Evolutionary conservation across 1,140 invertebrate species (phyloP), one percentile per base, ranked within the genome.

Genomic region (Choristoneura fumiferana): DNA sequence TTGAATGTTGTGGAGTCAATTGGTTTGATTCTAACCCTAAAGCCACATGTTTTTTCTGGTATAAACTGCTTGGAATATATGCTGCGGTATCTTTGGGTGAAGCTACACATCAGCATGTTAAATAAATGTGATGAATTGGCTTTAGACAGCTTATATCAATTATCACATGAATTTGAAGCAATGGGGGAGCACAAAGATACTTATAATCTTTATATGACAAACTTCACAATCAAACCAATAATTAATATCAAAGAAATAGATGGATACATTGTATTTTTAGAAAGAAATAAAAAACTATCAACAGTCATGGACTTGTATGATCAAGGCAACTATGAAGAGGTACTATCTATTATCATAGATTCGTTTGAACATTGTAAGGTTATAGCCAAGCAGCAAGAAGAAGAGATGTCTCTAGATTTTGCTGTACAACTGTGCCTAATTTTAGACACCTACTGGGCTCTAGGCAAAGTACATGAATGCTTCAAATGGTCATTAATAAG

Each of bases 401-500:
- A 83, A 58, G 84, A 86, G 58, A 88, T 90, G 81, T 79, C 80
- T 57, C 65, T 89, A 67, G 90, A 91, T 61, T 89, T 91, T 81
- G 90, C 89, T 22, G 91, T 90, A 5, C 91, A 92, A 67, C 75
- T 92, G 49, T 88, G 88, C 14, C 81, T 96, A 62, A 87, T 97
- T 45, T 86, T 96, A 54, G 94, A 96, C 62, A 92, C 93, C n/a
- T 89, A 95, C 10, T 94, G 93, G 92, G 91, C 88, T 58, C 75
- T 90, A 10, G 77, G 89, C 54, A 81, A 82, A 58, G 79, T 89
- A 17, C 81, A 93, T 71, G 92, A 93, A 57, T 96, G 95, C 81
- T 92, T 96, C 40, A 86, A 92, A 39, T 96, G 95, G 95, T 92
- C 93, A 4, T 93, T 96, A 71, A 92, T 91, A 60, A 94, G 93